These are phyloP conservation scores for Desoria tigrina DNA, from an alignment of 2,888 invertebrate genomes.

Conservation along the genomic window DNA sequence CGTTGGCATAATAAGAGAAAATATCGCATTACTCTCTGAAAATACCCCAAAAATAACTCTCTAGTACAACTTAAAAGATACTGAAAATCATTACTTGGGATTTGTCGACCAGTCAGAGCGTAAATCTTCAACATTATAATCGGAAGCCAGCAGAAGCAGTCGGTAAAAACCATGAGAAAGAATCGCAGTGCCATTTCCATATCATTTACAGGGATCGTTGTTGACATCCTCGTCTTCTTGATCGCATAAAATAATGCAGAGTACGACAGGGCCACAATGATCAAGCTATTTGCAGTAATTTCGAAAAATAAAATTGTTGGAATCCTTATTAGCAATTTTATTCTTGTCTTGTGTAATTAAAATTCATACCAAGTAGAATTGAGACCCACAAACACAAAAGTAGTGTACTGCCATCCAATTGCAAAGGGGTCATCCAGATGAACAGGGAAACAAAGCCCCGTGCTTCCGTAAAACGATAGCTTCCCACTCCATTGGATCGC, in stretches of 20 bases:
- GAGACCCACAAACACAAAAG: conserved; percentile 68
- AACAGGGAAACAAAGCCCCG: conserved; percentile 70
- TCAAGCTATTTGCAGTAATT: too few relatives aligned
- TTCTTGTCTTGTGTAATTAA: neutral
- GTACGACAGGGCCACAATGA: conserved; percentile 64
- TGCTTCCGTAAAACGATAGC: conserved; percentile 67
- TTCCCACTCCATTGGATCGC: conserved; percentile 65
- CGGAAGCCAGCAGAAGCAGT: conserved; percentile 71
- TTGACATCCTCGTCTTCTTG: conserved; percentile 65
- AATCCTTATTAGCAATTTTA: neutral
- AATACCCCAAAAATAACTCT: too few relatives aligned
- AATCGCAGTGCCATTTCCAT: conserved; percentile 68
- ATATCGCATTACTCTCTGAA: too few relatives aligned
- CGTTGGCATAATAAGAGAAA: too few relatives aligned
- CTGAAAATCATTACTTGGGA: too few relatives aligned
- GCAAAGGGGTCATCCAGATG: conserved; percentile 69
- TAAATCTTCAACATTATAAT: conserved; percentile 67
- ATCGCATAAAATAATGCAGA: conserved; percentile 67
- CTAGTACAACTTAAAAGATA: too few relatives aligned
- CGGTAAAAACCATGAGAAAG: conserved; percentile 70
- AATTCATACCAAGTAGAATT: conserved; percentile 63
- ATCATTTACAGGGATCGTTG: conserved; percentile 61
- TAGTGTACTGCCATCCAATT: conserved; percentile 71
- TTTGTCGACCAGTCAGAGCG: conserved; percentile 62
- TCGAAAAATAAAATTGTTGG: conserved; percentile 40